Conservation (phyloP, 2,113 vertebrate species). For the Bagarius yarrelli region DNA sequence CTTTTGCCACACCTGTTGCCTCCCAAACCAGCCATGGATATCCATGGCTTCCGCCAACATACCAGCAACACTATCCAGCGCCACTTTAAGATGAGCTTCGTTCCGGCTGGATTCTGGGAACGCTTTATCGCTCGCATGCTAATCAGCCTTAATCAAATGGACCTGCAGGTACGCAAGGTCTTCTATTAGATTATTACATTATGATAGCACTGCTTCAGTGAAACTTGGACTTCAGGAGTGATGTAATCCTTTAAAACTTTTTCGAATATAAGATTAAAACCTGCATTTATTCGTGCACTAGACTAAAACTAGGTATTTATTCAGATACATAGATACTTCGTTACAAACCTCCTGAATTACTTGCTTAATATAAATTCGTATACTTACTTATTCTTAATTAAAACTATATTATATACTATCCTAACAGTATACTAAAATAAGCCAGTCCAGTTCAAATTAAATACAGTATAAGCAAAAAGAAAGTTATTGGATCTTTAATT, state of each 20-base stretch:
- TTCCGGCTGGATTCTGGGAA: slow-evolving; percentile 95
- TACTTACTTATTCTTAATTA: not conserved
- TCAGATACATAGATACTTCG: not conserved
- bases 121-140: slow-evolving; percentile 95
- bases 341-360: not conserved
- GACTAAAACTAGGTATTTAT: not conserved
- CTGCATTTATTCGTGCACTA: not conserved
- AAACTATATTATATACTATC: too few species aligned
- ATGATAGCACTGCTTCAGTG: not conserved
- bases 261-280: not conserved
- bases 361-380: not conserved
- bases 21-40: slow-evolving; percentile 88
- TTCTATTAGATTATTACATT: not conserved
- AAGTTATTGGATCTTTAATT: not conserved
- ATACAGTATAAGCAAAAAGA: not conserved
- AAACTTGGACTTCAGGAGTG: not conserved
- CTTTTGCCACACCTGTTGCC: slow-evolving; percentile 94
- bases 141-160: slow-evolving; percentile 94
- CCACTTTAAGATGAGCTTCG: slow-evolving; percentile 97
- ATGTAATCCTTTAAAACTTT: too few species aligned
- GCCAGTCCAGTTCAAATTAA: too few species aligned
- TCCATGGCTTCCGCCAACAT: slow-evolving; percentile 79
- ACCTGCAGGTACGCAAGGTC: slow-evolving; percentile 81
- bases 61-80: slow-evolving; percentile 84
- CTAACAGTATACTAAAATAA: too few species aligned